Base-by-base conservation (phyloP, 2,113 vertebrate genomes). In the Aythya baeri region DNA sequence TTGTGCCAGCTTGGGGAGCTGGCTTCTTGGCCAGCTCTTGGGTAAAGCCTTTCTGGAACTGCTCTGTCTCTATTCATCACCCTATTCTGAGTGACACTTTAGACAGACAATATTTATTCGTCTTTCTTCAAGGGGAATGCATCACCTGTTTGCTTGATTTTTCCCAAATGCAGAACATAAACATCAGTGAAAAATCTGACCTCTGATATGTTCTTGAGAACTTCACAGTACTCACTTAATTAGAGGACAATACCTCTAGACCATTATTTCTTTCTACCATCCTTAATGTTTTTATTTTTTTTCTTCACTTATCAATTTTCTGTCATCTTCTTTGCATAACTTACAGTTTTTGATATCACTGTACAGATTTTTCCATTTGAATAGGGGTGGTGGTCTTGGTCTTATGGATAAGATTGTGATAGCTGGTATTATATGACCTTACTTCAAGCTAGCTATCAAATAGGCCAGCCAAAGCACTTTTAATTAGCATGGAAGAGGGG, bases 171-270 rank as follows among this genome's bases (percentile, higher is more conserved):
- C 25, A 82, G 54, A 84, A 68, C 7, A 77, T 11, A 76, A 86
- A 17, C 17, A 17, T n/a, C 36, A 61, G 3, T 36, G 43, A 59
- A 83, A 80, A 70, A 71, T 17, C 25, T 25, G 20, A 54, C 6
- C 25, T 70, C 15, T 31, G 46, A 76, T 38, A 50, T 74, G 43
- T 34, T 44, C 26, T 13, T 12, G 3, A 26, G 2, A 2, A 34
- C 7, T 43, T 36, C 9, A 44, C 21, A 38, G 22, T 11, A 50
- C 27, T n/a, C 80, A 18, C 32, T 12, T 23, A 66, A 54, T 10
- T 11, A 41, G 1, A 3, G 10, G 14, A 12, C 4, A 6, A 34
- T 31, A 14, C 3, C 38, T n/a, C 2, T 9, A 32, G 44, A 36
- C 3, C 2, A 23, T 11, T 66, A 7, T n/a, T 65, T 85, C 31